phyloP scores from a whole-genome alignment of 2,113 vertebrate genomes.

The Piaya cayana region DNA sequence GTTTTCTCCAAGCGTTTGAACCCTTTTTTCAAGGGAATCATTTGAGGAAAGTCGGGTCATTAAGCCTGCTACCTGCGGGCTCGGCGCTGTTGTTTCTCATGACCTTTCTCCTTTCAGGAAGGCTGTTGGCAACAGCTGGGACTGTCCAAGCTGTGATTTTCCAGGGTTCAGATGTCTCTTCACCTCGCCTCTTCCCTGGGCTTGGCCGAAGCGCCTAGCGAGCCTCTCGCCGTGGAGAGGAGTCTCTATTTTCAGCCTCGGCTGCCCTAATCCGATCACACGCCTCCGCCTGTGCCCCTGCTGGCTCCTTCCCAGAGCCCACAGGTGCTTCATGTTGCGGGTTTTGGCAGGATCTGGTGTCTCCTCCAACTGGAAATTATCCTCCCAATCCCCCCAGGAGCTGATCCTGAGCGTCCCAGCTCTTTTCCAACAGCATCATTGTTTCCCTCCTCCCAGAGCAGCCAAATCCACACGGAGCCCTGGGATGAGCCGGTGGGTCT shows the following conservation, averaged over 20 bases:
- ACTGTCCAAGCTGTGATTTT: background rate
- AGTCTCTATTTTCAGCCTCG: background rate
- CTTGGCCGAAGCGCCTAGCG: background rate
- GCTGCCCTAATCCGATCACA: background rate
- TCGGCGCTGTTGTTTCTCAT: background rate
- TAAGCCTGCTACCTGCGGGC: fast-evolving
- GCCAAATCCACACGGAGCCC: background rate
- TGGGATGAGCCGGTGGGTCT: no score
- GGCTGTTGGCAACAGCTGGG: background rate
- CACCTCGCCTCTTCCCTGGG: background rate
- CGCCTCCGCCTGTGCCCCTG: background rate
- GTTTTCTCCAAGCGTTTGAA: background rate
- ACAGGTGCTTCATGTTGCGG: fast-evolving
- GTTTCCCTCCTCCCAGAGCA: background rate
- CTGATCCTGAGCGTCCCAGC: background rate
- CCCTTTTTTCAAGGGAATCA: background rate
- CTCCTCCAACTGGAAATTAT: background rate
- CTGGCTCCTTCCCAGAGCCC: background rate
- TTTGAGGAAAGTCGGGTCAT: background rate
- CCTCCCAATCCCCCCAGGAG: background rate
- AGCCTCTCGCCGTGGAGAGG: background rate
- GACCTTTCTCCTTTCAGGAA: background rate
- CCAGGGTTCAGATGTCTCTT: background rate
- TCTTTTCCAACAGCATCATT: background rate
- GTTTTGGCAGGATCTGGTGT: fast-evolving